Conservation (phyloP, 35 echinoderm and acorn worm species). For the Apostichopus parvimensis region DNA sequence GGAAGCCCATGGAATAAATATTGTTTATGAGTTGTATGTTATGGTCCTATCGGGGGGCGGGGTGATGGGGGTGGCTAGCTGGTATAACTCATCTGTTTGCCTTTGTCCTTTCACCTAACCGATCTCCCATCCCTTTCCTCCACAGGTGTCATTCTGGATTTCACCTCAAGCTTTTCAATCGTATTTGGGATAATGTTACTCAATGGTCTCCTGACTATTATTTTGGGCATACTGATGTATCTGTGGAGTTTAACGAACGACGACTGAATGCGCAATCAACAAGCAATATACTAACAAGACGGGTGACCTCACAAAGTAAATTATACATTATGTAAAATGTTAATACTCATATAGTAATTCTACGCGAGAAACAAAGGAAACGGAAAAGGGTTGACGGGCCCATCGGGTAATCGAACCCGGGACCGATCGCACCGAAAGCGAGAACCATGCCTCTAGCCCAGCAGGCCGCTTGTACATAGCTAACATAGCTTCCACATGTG, state of each 20-base stretch:
- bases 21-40: not conserved
- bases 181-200: not conserved
- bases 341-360: no score
- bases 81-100: not conserved
- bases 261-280: no score
- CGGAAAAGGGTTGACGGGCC: constrained; percentile 37
- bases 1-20: not conserved
- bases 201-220: not conserved
- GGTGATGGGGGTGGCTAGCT: not conserved
- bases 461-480: constrained; percentile 36
- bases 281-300: no score
- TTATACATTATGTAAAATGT: no score
- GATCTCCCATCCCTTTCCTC: not conserved
- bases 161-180: not conserved
- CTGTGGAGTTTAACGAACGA: not conserved
- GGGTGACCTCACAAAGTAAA: no score
- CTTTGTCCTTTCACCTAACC: not conserved
- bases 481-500: no score
- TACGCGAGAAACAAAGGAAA: constrained; percentile 30
- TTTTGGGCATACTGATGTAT: not conserved
- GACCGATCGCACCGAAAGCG: constrained; percentile 85
- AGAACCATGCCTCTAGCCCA: constrained; percentile 79
- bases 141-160: not conserved
- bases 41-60: not conserved
- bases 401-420: constrained; percentile 73